Conservation (phyloP, 2,797 vertebrate species). For the Otolemur crassicaudatus region DNA sequence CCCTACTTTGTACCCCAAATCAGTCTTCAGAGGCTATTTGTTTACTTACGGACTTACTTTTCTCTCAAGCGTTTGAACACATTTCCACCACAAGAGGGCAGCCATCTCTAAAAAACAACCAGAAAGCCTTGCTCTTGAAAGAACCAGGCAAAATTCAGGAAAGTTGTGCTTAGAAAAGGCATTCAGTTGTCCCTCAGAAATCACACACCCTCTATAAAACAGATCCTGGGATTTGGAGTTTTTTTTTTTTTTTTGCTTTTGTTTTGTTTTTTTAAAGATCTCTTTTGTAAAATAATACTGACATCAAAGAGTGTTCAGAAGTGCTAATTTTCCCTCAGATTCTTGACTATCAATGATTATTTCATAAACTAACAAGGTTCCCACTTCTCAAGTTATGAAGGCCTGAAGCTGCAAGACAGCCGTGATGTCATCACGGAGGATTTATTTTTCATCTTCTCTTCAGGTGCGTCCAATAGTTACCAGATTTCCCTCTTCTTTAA, state of each 20-base stretch:
- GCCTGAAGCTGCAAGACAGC: constrained; percentile 47
- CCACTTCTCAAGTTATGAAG: not conserved
- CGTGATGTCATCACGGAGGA: constrained; percentile 43
- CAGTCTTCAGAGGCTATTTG: constrained; percentile 9
- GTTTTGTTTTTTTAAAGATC: not conserved
- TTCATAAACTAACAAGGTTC: not conserved
- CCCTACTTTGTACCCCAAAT: not conserved
- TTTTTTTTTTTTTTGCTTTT: not conserved
- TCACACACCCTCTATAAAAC: not conserved
- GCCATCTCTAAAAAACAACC: constrained; percentile 84
- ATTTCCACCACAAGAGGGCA: constrained; percentile 88
- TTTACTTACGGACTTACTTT: not conserved
- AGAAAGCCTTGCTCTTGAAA: not conserved
- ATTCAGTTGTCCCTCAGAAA: not conserved
- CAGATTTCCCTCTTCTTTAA: constrained; percentile 60
- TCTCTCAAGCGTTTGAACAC: constrained; percentile 57
- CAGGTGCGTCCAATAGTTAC: constrained; percentile 15
- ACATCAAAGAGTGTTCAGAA: not conserved
- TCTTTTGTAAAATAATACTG: not conserved
- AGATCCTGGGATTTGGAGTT: not conserved
- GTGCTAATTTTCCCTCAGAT: not conserved
- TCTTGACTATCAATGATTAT: not conserved
- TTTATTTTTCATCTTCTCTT: constrained; percentile 61
- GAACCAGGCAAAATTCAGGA: constrained; percentile 51
- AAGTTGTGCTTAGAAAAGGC: constrained; percentile 8